These are phyloP conservation scores for Chymomyza fuscimana DNA, from an alignment of 2,888 invertebrate genomes.

Conservation along the genomic window DNA sequence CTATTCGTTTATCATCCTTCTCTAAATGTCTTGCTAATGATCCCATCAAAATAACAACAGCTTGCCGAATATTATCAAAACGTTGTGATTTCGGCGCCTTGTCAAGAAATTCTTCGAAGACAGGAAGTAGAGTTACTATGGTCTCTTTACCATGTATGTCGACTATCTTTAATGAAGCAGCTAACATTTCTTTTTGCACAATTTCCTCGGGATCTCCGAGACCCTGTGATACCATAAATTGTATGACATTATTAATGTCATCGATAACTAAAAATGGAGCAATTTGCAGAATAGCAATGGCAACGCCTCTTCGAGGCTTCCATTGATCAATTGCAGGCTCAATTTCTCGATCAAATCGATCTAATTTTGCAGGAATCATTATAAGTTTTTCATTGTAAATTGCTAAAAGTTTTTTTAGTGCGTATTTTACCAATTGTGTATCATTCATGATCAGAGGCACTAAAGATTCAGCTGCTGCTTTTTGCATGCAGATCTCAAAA, in stretches of 20 bases:
- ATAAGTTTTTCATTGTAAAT: conserved; percentile 89
- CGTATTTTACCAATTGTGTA: conserved; percentile 81
- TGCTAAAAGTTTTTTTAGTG: conserved; percentile 84
- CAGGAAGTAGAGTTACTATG: conserved; percentile 88
- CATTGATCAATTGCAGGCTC: conserved; percentile 93
- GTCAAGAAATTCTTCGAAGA: conserved; percentile 96
- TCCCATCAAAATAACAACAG: conserved; percentile 98
- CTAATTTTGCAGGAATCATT: conserved; percentile 91
- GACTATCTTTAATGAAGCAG: conserved; percentile 94
- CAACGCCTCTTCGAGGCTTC: conserved; percentile 94
- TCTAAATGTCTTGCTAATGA: conserved; percentile 97
- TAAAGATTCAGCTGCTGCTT: conserved; percentile 90
- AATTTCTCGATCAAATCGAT: conserved; percentile 94
- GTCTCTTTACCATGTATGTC: conserved; percentile 94
- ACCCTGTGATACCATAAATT: conserved; percentile 92
- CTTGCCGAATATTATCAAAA: conserved; percentile 95
- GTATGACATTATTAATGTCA: conserved; percentile 85
- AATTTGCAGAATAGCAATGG: conserved; percentile 88
- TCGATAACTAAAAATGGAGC: conserved; percentile 84
- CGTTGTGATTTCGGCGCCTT: conserved; percentile 94
- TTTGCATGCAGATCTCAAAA: conserved; percentile 89
- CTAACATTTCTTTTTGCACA: conserved; percentile 94
- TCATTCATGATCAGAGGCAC: conserved; percentile 84
- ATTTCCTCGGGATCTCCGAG: conserved; percentile 91
- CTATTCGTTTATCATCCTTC: conserved; percentile 92